phyloP scores from a whole-genome alignment of 1,140 invertebrate genomes.

The Anthonomus grandis region DNA sequence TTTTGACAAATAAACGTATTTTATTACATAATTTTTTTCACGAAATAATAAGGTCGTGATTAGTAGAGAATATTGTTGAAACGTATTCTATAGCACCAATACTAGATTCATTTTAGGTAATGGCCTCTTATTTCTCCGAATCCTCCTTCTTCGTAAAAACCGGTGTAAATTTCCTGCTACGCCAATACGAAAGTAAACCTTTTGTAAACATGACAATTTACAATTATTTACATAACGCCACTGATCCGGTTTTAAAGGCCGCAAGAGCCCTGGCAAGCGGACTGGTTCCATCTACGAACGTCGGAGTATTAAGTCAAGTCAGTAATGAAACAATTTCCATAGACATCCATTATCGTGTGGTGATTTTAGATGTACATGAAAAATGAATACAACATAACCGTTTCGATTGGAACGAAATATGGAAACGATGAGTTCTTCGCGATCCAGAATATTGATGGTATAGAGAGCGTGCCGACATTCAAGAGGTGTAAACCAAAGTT shows the following conservation, averaged over 20 bases:
- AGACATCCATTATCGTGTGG: not conserved
- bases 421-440: slow-evolving; percentile 1
- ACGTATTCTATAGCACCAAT: too few species aligned
- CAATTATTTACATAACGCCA: not conserved
- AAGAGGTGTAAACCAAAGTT: not conserved
- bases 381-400: slow-evolving; percentile 4
- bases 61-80: too few species aligned
- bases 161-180: not conserved
- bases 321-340: not conserved
- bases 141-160: not conserved
- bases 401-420: slow-evolving; percentile 6
- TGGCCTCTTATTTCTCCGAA: not conserved
- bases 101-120: not conserved
- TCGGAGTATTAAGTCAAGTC: not conserved
- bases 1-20: too few species aligned
- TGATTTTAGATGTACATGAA: slow-evolving; percentile 3
- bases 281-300: not conserved
- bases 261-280: not conserved
- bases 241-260: not conserved
- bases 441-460: not conserved
- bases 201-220: slow-evolving; percentile 1
- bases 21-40: too few species aligned
- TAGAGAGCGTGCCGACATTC: not conserved
- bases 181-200: not conserved
- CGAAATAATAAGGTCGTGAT: too few species aligned